Evolutionary conservation across 1,140 invertebrate genomes (phyloP), one percentile per base, ranked within the genome.

Genomic region (Drosophila albomicans): DNA sequence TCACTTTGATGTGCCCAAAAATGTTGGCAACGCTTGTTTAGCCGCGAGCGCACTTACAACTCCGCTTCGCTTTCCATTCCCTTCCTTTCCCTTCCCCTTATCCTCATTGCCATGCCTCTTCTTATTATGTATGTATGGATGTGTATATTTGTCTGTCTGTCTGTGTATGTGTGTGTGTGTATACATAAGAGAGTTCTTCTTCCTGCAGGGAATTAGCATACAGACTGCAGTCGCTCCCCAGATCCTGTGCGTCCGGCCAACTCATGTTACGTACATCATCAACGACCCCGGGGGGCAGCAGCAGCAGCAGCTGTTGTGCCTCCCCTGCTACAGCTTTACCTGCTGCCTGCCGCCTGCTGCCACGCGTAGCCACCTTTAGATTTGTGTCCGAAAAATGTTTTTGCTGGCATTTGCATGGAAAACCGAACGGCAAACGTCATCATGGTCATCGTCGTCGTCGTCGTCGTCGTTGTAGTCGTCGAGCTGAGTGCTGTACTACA

Each of bases 141-240:
- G 46, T 49, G 15, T 45, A 38, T 49, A 3, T 65, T 30, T 32
- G 20, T 58, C 25, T 41, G 38, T 46, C 48, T 43, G 41, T 45
- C 3, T 58, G 54, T 30, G 49, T 61, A 20, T 56, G 41, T 54
- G 16, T 54, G 8, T 54, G 8, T 64, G 35, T 45, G 43, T 41
- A 25, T 30, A 54, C 20, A 52, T 52, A 46, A 68, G 56, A 16
- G 71, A 69, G 71, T 48, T 46, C 65, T 48, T 46, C 65, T 74
- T 77, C 70, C 84, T 88, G 85, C 78, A 70, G 85, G 85, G 84
- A 88, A 88, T 88, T 88, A 88, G 78, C 84, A 88, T 88, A 79
- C 75, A 82, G 74, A 67, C 77, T 71, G 61, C 74, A 74, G 35
- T 56, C 20, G 3, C 49, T 62, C 49, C 45, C 49, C 65, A 69